Evolutionary conservation across 2,797 vertebrate genomes (phyloP).

Genomic region (Orestias chungarensis): DNA sequence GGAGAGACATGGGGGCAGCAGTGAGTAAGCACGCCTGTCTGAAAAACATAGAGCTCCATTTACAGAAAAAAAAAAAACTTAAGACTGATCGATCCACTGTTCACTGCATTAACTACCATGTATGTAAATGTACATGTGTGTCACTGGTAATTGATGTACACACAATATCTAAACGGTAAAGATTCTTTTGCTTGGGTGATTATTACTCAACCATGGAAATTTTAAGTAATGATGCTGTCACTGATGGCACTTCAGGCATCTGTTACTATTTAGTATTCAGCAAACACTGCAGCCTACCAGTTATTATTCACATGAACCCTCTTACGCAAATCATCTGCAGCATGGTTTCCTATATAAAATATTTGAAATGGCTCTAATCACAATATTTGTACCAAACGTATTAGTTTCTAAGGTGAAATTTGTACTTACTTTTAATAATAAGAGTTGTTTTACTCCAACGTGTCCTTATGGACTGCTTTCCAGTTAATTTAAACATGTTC

Average conservation of each 20-base stretch:
- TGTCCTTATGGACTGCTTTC: constrained; percentile 24
- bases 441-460: constrained; percentile 18
- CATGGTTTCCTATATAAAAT: constrained; percentile 41
- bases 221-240: constrained; percentile 54
- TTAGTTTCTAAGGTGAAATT: constrained; percentile 17
- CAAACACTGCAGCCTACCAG: constrained; percentile 55
- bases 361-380: constrained; percentile 30
- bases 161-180: constrained; percentile 49
- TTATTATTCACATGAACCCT: constrained; percentile 77
- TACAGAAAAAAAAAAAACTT: constrained; percentile 42
- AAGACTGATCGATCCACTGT: constrained; percentile 56
- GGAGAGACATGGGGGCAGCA: constrained; percentile 56
- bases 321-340: constrained; percentile 68
- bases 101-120: constrained; percentile 41
- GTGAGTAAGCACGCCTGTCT: constrained; percentile 57
- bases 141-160: constrained; percentile 53
- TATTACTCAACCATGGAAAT: constrained; percentile 50
- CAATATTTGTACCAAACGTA: constrained; percentile 13
- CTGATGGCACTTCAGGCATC: constrained; percentile 65
- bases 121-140: constrained; percentile 20
- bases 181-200: constrained; percentile 36
- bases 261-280: constrained; percentile 73
- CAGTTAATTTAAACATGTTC: constrained; percentile 46
- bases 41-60: constrained; percentile 60
- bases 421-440: constrained; percentile 6